Evolutionary conservation across 2,888 invertebrate genomes (phyloP), one percentile per base, ranked within the genome.

Genomic region (Capitulum mitella): DNA sequence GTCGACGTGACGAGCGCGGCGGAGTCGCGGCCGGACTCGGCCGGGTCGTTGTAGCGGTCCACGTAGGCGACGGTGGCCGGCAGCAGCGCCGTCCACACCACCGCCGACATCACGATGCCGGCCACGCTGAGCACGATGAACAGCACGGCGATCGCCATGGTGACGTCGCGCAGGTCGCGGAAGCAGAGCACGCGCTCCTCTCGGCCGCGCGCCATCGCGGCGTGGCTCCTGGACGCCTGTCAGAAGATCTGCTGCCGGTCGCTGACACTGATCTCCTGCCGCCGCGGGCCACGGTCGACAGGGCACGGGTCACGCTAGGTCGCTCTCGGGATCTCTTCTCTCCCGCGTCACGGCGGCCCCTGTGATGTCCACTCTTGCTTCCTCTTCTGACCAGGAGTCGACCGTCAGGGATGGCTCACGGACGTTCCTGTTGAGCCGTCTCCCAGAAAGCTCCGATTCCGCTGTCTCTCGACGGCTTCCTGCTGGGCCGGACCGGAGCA

Each of bases 131-230:
- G 70, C 10, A 70, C 8, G 70, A 70, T 40, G 70, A 70, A 70
- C 22, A 70, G 40, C 40, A 40, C 70, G 40, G 37, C 40, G 70
- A 70, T 40, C 26, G 70, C 70, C 37, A 70, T 70, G 22, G 70
- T 70, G 70, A 70, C 37, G 40, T 70, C 70, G 26, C 70, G 70
- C 40, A 70, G 40, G 70, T 70, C 70, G 8, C 70, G 37, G 70
- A 70, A 70, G 37, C 70, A 70, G 14, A 70, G 70, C 40, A 29
- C 70, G 26, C 70, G 70, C 26, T 70, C 70, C 6, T 70, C 70
- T 6, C 37, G 70, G 22, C 70, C 70, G 22, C 70, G 70, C 26
- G 70, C 70, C 70, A 70, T 70, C 40, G 34, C 5, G 58, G 10
- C n/a, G 58, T 54, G 54, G 26, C 22, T 22, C 22, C 19, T n/a